phyloP scores from a whole-genome alignment of 2,888 invertebrate genomes.

The Neoascia interrupta region DNA sequence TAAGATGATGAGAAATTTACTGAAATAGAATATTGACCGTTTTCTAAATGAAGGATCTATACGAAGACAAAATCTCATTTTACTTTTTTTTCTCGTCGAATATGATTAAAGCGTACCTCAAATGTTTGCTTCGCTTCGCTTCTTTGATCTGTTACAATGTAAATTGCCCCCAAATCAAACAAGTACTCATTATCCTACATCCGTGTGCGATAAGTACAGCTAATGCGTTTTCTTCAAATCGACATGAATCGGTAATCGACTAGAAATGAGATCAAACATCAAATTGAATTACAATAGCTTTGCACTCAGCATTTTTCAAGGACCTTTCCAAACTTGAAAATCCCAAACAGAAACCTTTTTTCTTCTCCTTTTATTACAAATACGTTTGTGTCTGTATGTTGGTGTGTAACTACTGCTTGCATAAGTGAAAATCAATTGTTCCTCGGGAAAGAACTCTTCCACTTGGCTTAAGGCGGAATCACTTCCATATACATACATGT shows the following conservation, averaged over 20 bases:
- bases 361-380: too few relatives aligned
- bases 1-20: too few relatives aligned
- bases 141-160: constrained; percentile 36
- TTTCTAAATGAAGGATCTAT: too few relatives aligned
- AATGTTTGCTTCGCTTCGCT: too few relatives aligned
- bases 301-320: constrained; percentile 60
- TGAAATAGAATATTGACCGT: too few relatives aligned
- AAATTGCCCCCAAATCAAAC: constrained; percentile 11
- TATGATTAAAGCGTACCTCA: too few relatives aligned
- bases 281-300: constrained; percentile 62
- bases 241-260: constrained; percentile 58
- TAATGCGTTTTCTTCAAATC: constrained; percentile 32
- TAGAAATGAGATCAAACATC: constrained; percentile 65
- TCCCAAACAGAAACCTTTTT: constrained; percentile 33
- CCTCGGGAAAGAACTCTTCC: constrained; percentile 47
- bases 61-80: too few relatives aligned
- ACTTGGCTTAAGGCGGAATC: constrained; percentile 58
- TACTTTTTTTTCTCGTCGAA: too few relatives aligned
- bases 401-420: constrained; percentile 1
- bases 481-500: constrained; percentile 48
- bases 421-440: constrained; percentile 58
- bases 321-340: constrained; percentile 35
- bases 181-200: constrained; percentile 16
- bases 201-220: constrained; percentile 7
- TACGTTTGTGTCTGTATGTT: too few relatives aligned